Base-by-base conservation (phyloP, 2,888 invertebrate genomes). In the Nomada ferruginata region DNA sequence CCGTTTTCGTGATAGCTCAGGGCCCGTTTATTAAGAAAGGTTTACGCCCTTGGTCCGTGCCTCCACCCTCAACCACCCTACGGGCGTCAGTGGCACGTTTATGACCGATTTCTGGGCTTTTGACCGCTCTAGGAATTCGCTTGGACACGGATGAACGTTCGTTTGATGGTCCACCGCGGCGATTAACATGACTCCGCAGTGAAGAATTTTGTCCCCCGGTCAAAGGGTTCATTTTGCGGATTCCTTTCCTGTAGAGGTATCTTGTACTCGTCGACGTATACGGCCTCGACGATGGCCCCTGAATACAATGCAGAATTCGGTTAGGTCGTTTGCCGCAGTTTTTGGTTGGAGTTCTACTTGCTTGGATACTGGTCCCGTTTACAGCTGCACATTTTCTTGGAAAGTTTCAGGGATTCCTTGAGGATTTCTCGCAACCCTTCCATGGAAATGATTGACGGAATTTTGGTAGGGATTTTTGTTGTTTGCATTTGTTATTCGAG, bases 1-100 rank as follows among this genome's bases (percentile, higher is more conserved):
- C 59, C 66, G 73, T 82, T 82, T 77, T 87, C 90, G 89, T 88
- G 90, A 90, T 89, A 76, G 87, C 89, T 89, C 76, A 76, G 74
- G 84, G 88, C 85, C 36, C 75, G 82, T 85, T 86, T 84, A 89
- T 90, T 90, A 89, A 84, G 55, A 76, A 87, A 78, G 5, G 85
- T 71, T 84, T 88, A 79, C 73, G 61, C 53, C 72, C 80, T 63
- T 36, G 71, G 55, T 64, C 77, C 73, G 60, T 52, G 20, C 23
- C 47, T 15, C 15, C 47, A 0, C 59, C 53, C 29, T 36, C 36
- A 7, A 36, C 36, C 36, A 36, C 36, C 79, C 85, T 72, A 26
- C 53, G 61, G 79, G 77, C 81, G 63, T 65, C 64, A 18, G 44
- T 20, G 57, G 71, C 42, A 76, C 72, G 57, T 64, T 55, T 59